Evolutionary conservation across 2,888 invertebrate genomes (phyloP).

Genomic region (Lasioglossum marginatum): DNA sequence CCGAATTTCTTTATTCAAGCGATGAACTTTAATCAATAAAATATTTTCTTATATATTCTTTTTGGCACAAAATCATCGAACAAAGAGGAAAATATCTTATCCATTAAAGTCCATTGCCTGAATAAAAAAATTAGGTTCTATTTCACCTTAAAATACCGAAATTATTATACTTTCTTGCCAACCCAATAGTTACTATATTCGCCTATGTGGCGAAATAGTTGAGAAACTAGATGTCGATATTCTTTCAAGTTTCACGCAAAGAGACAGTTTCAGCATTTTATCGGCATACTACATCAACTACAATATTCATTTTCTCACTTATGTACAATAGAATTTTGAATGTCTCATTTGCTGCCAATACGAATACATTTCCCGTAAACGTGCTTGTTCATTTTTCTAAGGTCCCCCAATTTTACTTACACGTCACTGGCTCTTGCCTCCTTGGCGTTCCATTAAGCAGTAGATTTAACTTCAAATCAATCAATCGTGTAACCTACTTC

Average conservation of each 20-base stretch:
- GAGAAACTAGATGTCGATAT: neutral
- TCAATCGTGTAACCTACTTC: slow-evolving; percentile 7
- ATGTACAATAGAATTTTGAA: neutral
- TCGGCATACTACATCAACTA: neutral
- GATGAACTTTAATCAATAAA: too few species aligned
- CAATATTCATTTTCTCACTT: neutral
- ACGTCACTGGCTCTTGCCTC: neutral
- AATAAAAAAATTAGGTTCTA: too few species aligned
- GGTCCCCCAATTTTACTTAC: neutral
- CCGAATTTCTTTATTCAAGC: too few species aligned
- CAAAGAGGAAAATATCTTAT: too few species aligned
- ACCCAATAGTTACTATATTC: neutral
- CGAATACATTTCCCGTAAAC: neutral
- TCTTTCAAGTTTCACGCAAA: neutral
- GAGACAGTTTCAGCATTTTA: neutral
- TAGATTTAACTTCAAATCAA: slow-evolving; percentile 8
- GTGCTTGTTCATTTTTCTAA: neutral
- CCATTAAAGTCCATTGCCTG: too few species aligned
- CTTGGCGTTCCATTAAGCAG: slow-evolving; percentile 1
- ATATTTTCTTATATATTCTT: too few species aligned
- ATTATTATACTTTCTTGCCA: too few species aligned
- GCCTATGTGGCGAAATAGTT: neutral
- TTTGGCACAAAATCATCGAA: too few species aligned
- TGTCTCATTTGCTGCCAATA: neutral
- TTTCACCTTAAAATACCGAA: too few species aligned